Conservation (phyloP, 2,113 vertebrate species). For the Carlito syrichta region DNA sequence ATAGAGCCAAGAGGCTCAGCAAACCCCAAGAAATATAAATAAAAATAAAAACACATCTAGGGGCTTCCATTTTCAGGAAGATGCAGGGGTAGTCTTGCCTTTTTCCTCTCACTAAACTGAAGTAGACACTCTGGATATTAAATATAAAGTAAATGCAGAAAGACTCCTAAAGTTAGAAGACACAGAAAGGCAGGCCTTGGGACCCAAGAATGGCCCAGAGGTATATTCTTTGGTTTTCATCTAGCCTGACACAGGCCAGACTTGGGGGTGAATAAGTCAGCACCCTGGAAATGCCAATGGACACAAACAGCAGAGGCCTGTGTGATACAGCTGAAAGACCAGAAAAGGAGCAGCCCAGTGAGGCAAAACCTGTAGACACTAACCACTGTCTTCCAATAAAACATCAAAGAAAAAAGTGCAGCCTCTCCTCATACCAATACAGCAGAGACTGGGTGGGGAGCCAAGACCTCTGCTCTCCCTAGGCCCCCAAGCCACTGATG, state of each 20-base stretch:
- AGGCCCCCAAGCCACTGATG: background rate
- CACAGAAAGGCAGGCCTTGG: background rate
- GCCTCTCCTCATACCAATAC: background rate
- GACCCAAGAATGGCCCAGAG: background rate
- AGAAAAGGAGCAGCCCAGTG: background rate
- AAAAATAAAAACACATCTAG: background rate
- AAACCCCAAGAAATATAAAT: background rate
- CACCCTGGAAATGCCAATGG: background rate
- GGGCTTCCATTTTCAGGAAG: background rate
- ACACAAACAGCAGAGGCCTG: background rate
- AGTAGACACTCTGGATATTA: background rate
- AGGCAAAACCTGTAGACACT: background rate
- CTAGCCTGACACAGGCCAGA: background rate
- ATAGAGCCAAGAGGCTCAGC: background rate
- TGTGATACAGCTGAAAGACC: background rate
- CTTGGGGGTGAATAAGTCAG: background rate
- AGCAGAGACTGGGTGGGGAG: background rate
- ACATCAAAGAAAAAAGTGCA: background rate
- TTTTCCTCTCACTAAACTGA: background rate
- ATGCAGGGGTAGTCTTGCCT: background rate
- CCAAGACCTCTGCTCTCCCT: background rate
- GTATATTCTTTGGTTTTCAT: background rate
- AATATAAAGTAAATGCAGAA: background rate
- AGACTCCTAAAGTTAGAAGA: background rate
- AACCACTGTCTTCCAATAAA: background rate